Conservation (phyloP, 2,888 invertebrate species). For the Aphrophora alni region DNA sequence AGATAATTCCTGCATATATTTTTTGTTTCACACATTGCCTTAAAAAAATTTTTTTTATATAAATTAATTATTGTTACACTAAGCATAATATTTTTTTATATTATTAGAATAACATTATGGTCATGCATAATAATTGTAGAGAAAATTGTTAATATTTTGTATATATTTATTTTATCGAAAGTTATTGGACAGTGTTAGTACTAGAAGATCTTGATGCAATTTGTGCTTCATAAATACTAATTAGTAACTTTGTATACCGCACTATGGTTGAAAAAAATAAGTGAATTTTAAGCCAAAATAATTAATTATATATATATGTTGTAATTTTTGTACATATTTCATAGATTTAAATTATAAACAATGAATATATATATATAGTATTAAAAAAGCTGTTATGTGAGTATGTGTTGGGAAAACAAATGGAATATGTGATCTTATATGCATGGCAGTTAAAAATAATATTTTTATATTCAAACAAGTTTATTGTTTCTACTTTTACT, state of each 20-base stretch:
- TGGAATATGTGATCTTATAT: neutral
- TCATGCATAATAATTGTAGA: neutral
- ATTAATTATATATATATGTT: neutral
- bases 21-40: neutral
- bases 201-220: neutral
- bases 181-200: neutral
- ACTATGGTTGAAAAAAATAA: neutral
- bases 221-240: neutral
- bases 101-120: neutral
- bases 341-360: neutral
- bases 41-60: neutral
- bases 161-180: neutral
- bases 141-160: neutral
- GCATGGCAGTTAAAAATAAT: neutral
- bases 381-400: neutral
- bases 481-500: neutral
- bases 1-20: neutral
- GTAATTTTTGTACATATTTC: neutral
- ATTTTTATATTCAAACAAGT: neutral
- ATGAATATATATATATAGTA: neutral
- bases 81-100: neutral
- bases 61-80: neutral
- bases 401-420: neutral
- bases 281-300: neutral
- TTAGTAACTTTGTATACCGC: constrained; percentile 1